Evolutionary conservation across 1,140 invertebrate genomes (phyloP), one percentile per base, ranked within the genome.

Genomic region (Drosophila lacteicornis): DNA sequence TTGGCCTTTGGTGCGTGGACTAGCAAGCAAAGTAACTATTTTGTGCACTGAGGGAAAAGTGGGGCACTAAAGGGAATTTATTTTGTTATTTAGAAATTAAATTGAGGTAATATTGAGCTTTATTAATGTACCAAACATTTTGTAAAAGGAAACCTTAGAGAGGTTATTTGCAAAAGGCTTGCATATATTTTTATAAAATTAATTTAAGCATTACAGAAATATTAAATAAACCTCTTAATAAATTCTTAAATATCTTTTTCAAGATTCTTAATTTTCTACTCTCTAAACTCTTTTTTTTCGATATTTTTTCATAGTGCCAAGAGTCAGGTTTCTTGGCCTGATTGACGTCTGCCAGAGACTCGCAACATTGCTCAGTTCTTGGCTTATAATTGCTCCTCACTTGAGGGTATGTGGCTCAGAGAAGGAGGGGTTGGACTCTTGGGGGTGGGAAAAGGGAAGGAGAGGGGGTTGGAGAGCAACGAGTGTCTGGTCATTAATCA

Each of bases 371-470:
- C 63, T 42, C 70, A 51, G 63, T 80, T 79, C 61, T 75, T 74
- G 42, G 67, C 75, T 81, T 80, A 90, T 90, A 90, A 90, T 90
- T 90, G 85, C 71, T 85, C 57, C 68, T 46, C 85, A 90, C 85
- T 90, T 79, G 85, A 88, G 57, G 63, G 58, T 19, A 19, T 75
- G n/a, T 19, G 46, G 36, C 3, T 11, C 59, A 4, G 27, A 30
- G 27, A 0, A 7, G 27, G 27, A 27, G 27, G 27, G 27, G 27
- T 0, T 27, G 27, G 27, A 30, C 27, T 30, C 27, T 0, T 30
- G 56, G 57, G 25, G 25, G 15, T 51, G 67, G 13, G 19, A 55
- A 33, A 38, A 3, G 2, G 42, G 63, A 5, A 15, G 56, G 25
- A n/a, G 7, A 4, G 3, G 47, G 36, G 1, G 15, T 5, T 22